A percentile compares a stretch with the other conserved stretches of the same genome.
Conservation (phyloP, 2,888 invertebrate genomes). For the Oithona nana region DNA sequence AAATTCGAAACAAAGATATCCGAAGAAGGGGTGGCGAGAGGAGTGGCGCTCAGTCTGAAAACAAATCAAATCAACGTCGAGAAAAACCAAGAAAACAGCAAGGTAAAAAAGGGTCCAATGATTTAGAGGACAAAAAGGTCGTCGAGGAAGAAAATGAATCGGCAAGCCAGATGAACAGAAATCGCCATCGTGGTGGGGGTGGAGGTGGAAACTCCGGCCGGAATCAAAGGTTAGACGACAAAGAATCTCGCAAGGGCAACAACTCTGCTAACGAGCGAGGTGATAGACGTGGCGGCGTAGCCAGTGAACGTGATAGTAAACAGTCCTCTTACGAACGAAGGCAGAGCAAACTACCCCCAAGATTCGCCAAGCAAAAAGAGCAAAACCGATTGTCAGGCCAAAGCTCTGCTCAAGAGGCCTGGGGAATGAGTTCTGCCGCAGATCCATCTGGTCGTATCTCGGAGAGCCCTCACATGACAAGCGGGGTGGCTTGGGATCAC, state of each 20-base stretch:
- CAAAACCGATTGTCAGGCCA: slow-evolving; percentile 11
- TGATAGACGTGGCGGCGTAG: slow-evolving; percentile 20
- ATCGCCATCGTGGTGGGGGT: slow-evolving; percentile 19
- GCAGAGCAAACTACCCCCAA: slow-evolving; percentile 47
- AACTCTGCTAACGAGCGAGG: slow-evolving; percentile 29
- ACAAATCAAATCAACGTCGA: slow-evolving; percentile 22
- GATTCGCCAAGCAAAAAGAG: slow-evolving; percentile 53
- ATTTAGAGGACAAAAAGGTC: slow-evolving; percentile 25
- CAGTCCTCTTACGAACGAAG: slow-evolving; percentile 28
- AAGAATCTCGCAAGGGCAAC: slow-evolving; percentile 25
- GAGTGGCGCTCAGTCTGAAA: slow-evolving; percentile 23
- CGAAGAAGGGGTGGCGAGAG: neutral
- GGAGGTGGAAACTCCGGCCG: slow-evolving; percentile 23
- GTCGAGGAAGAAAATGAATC: neutral
- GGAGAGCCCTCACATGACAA: neutral
- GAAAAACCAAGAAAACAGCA: neutral
- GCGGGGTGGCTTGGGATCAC: neutral
- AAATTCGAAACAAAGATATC: neutral
- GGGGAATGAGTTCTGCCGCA: neutral
- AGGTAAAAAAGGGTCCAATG: slow-evolving; percentile 17
- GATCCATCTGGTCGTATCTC: neutral
- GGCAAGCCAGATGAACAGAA: neutral
- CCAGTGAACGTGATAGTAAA: slow-evolving; percentile 21
- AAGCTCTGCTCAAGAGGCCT: neutral
- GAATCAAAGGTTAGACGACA: slow-evolving; percentile 23